phyloP scores from a whole-genome alignment of 2,113 vertebrate species.

The Scophthalmus maximus region DNA sequence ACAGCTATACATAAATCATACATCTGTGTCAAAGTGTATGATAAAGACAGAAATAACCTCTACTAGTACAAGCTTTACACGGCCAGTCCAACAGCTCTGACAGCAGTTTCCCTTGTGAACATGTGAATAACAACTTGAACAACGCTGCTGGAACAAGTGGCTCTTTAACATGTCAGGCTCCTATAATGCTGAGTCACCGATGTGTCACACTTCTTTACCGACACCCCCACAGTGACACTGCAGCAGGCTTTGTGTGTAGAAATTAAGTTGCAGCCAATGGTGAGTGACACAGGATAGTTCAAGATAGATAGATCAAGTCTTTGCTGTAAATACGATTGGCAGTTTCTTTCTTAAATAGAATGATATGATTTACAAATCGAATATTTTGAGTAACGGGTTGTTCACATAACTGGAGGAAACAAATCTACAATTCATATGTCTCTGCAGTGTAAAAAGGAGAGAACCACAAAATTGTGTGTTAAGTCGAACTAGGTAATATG shows the following conservation, averaged over 20 bases:
- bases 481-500: no score
- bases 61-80: no score
- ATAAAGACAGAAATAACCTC: no score
- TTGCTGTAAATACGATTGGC: background rate
- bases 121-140: background rate
- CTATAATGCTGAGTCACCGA: slow-evolving; percentile 64
- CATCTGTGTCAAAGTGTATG: no score
- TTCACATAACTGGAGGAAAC: background rate
- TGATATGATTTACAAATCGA: background rate
- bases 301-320: slow-evolving; percentile 2
- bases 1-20: no score
- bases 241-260: background rate
- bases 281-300: background rate
- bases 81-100: background rate
- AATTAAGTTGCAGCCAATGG: slow-evolving; percentile 36
- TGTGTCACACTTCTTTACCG: background rate
- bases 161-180: slow-evolving; percentile 6
- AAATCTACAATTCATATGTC: background rate
- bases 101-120: background rate
- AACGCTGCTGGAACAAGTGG: background rate
- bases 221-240: slow-evolving; percentile 31
- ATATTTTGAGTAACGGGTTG: background rate
- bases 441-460: background rate
- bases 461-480: no score
- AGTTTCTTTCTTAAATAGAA: background rate